These are phyloP conservation scores for Myiagra hebetior DNA, from an alignment of 2,113 vertebrate genomes.

Conservation along the genomic window DNA sequence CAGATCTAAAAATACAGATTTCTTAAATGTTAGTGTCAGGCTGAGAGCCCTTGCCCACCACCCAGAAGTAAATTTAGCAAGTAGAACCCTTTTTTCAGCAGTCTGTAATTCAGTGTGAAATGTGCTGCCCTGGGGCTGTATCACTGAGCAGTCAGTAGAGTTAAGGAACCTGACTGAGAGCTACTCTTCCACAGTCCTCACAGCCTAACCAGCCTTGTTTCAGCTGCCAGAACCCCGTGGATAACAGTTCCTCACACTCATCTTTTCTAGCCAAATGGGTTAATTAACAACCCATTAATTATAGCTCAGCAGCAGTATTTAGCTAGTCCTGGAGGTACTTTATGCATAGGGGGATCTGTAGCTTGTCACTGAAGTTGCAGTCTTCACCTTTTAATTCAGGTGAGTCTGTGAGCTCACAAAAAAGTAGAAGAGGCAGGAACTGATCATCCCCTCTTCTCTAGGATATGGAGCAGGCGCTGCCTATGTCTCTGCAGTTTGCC, in stretches of 20 bases:
- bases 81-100: background rate
- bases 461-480: background rate
- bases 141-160: background rate
- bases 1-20: background rate
- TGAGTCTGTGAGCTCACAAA: background rate
- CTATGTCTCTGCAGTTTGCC: background rate
- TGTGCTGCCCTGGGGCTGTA: rapidly evolving
- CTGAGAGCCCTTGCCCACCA: background rate
- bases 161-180: background rate
- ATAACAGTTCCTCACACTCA: background rate
- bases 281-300: background rate
- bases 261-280: background rate
- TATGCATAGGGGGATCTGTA: background rate
- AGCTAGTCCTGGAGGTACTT: background rate
- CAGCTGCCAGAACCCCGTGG: background rate
- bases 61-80: background rate
- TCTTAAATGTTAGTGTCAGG: background rate
- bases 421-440: background rate
- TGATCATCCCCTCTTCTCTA: background rate
- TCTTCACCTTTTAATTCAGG: background rate
- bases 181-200: background rate
- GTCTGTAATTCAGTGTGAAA: background rate
- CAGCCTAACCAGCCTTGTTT: background rate
- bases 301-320: background rate
- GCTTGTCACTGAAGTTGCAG: background rate